phyloP scores from a whole-genome alignment of 2,888 invertebrate species.

The Tryphoninae sp. region DNA sequence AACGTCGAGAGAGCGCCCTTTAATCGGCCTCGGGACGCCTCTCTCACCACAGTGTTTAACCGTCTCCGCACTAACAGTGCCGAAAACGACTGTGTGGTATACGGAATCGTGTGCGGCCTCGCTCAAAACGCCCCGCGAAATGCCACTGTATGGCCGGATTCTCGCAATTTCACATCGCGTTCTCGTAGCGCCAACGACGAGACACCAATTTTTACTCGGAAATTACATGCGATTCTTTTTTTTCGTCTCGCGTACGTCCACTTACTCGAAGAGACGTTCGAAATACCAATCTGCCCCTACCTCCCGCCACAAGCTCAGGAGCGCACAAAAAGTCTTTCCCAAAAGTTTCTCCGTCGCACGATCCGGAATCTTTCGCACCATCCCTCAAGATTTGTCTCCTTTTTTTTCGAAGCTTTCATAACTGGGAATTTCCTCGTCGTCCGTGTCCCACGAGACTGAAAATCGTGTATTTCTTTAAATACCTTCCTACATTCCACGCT shows the following conservation, averaged over 20 bases:
- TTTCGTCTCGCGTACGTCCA: conserved; percentile 30
- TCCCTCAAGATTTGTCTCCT: neutral
- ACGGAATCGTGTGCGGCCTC: conserved; percentile 48
- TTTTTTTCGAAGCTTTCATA: conserved; percentile 32
- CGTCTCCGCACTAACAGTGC: conserved; percentile 27
- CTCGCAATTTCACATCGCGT: conserved; percentile 31
- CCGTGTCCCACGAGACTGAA: conserved; percentile 2
- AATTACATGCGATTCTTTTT: conserved; percentile 48
- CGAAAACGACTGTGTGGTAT: neutral
- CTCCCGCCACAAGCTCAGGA: conserved; percentile 5
- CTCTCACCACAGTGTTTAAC: conserved; percentile 45
- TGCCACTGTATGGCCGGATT: conserved; percentile 40
- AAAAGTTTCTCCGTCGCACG: conserved; percentile 22
- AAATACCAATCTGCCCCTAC: neutral
- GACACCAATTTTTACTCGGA: conserved; percentile 55
- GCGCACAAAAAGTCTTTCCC: neutral
- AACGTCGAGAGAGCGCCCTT: conserved; percentile 67
- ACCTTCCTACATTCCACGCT: conserved; percentile 16
- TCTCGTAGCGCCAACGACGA: conserved; percentile 29
- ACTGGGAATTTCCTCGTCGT: conserved; percentile 26
- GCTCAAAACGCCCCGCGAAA: conserved; percentile 46
- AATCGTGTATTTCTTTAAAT: conserved; percentile 16
- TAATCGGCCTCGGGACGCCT: conserved; percentile 68
- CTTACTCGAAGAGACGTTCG: conserved; percentile 7
- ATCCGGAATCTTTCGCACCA: neutral